These are phyloP conservation scores for Chlorocebus sabaeus DNA, from an alignment of 2,113 vertebrate genomes.

Conservation along the genomic window DNA sequence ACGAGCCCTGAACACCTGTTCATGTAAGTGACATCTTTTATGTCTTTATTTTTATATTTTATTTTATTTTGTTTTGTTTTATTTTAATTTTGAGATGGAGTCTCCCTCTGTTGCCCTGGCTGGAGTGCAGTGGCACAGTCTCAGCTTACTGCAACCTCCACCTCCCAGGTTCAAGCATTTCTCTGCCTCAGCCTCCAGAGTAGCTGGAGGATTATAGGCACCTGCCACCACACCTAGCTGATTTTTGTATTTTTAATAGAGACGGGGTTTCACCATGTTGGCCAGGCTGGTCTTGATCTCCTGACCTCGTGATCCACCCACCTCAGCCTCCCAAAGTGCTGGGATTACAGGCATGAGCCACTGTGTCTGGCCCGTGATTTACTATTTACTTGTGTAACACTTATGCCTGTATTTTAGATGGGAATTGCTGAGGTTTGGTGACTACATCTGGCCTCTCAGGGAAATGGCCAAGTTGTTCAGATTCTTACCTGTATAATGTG, in stretches of 20 bases:
- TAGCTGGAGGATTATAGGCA: no score
- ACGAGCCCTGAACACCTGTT: neutral
- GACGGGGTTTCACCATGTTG: no score
- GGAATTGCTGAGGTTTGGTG: constrained; percentile 6
- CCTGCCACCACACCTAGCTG: no score
- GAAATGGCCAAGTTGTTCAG: constrained; percentile 9
- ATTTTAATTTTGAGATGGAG: neutral
- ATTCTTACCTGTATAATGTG: neutral
- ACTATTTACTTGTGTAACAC: neutral
- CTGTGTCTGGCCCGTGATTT: neutral
- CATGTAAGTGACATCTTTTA: neutral
- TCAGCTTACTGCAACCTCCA: no score
- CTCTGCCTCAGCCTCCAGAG: no score
- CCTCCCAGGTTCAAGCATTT: no score
- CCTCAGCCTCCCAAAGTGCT: no score
- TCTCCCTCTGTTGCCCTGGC: neutral
- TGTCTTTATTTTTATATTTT: neutral
- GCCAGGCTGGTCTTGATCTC: no score
- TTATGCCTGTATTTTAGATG: neutral
- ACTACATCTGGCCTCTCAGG: neutral
- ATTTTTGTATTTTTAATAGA: no score
- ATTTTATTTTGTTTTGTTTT: neutral
- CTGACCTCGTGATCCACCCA: neutral
- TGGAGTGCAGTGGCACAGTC: no score
- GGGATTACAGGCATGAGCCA: no score